Evolutionary conservation across 2,797 vertebrate species (phyloP).

Genomic region (Cyprinella venusta): DNA sequence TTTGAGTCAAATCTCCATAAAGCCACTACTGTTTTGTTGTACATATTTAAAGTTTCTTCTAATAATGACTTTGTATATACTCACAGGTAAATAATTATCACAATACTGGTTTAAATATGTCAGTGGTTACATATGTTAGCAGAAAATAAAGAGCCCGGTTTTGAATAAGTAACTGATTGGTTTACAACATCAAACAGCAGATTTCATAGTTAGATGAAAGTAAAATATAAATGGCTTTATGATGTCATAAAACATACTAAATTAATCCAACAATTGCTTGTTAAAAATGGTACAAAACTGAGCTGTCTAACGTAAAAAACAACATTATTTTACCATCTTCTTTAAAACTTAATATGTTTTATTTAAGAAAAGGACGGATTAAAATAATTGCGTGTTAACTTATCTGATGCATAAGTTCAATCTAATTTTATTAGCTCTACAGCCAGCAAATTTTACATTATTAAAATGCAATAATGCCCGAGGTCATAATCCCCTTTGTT

Average conservation of each 20-base stretch:
- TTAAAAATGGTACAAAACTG: not conserved
- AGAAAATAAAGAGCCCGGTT: not conserved
- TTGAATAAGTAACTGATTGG: slow-evolving; percentile 4
- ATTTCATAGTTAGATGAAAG: not conserved
- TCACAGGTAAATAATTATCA: not conserved
- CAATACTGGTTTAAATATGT: not conserved
- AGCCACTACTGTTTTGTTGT: not conserved
- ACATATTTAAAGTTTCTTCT: not conserved
- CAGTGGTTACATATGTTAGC: not conserved
- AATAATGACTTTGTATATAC: not conserved
- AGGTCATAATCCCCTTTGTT: slow-evolving; percentile 14
- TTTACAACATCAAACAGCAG: not conserved
- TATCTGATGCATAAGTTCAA: not conserved
- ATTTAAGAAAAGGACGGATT: not conserved
- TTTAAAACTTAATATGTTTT: not conserved
- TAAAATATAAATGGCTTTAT: not conserved
- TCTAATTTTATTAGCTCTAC: not conserved
- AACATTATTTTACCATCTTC: not conserved
- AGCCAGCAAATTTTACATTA: not conserved
- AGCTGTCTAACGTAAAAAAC: not conserved
- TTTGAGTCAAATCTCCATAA: not conserved
- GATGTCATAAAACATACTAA: not conserved
- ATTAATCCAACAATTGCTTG: not conserved
- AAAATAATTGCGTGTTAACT: not conserved
- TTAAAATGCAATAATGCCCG: slow-evolving; percentile 9